Evolutionary conservation across 2,888 invertebrate genomes (phyloP).

Genomic region (Corbicula japonica): DNA sequence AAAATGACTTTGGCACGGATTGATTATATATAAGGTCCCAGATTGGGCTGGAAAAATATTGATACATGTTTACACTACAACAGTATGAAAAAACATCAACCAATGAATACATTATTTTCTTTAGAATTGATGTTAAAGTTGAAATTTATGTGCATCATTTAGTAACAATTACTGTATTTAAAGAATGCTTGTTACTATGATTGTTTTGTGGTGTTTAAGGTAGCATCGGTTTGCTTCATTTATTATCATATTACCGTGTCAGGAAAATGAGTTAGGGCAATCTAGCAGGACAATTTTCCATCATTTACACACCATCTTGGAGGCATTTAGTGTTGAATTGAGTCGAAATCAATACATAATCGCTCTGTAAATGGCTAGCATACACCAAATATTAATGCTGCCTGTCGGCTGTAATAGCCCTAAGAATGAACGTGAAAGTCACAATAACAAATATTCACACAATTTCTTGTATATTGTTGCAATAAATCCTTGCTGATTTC

Average conservation of each 20-base stretch:
- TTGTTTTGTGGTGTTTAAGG: slow-evolving; percentile 14
- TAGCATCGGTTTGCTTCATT: slow-evolving; percentile 39
- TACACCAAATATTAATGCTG: slow-evolving; percentile 61
- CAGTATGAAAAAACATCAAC: too few species aligned
- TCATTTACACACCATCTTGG: slow-evolving; percentile 61
- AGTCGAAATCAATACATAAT: slow-evolving; percentile 66
- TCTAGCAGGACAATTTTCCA: slow-evolving; percentile 56
- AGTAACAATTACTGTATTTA: slow-evolving; percentile 7
- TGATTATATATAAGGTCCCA: too few species aligned
- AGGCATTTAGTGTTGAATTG: slow-evolving; percentile 64
- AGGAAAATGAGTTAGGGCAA: slow-evolving; percentile 51
- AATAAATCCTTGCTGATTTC: too few species aligned
- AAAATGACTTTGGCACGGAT: too few species aligned
- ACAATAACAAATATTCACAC: too few species aligned
- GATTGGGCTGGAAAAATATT: too few species aligned
- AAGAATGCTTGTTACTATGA: slow-evolving; percentile 7
- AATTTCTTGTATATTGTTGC: too few species aligned
- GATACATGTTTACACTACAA: too few species aligned
- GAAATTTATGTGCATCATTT: not conserved
- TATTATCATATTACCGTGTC: slow-evolving; percentile 57
- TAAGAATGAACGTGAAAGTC: slow-evolving; percentile 57
- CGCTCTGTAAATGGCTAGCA: slow-evolving; percentile 54
- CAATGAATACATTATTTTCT: too few species aligned
- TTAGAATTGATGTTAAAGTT: too few species aligned
- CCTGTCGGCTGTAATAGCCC: slow-evolving; percentile 53